A percentile compares a stretch with the other conserved stretches of the same genome.
These are phyloP conservation scores for Aphaenogaster ashmeadi DNA, from an alignment of 1,140 invertebrate species.

Conservation along the genomic window DNA sequence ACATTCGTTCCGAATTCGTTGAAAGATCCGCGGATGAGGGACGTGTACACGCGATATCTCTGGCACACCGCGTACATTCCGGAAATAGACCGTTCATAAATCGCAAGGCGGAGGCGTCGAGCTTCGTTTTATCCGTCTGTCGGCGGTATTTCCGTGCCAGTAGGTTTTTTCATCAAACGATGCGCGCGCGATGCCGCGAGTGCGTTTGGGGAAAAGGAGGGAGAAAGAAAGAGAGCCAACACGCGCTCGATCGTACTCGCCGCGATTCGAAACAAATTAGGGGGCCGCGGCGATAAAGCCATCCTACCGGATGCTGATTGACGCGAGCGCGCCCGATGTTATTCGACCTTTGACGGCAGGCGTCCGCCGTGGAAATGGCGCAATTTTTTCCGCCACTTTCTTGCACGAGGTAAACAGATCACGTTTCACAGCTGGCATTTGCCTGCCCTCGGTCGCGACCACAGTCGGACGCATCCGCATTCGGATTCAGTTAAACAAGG, in stretches of 20 bases:
- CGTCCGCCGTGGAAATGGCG: slow-evolving; percentile 54
- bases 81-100: slow-evolving; percentile 63
- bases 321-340: slow-evolving; percentile 35
- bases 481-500: slow-evolving; percentile 55
- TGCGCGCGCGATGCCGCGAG: slow-evolving; percentile 5
- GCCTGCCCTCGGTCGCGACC: slow-evolving; percentile 29
- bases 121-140: slow-evolving; percentile 59
- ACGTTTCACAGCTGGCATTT: slow-evolving; percentile 60
- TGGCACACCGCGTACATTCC: slow-evolving; percentile 20
- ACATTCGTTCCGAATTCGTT: neutral
- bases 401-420: slow-evolving; percentile 63
- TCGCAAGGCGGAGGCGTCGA: slow-evolving; percentile 56
- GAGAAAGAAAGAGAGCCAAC: neutral
- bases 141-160: slow-evolving; percentile 58
- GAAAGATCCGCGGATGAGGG: slow-evolving; percentile 7
- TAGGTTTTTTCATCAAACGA: slow-evolving; percentile 62
- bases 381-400: slow-evolving; percentile 66
- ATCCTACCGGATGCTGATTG: slow-evolving; percentile 47
- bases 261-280: slow-evolving; percentile 57
- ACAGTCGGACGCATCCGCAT: slow-evolving; percentile 41
- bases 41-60: slow-evolving; percentile 7
- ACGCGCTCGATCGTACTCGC: neutral
- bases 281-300: slow-evolving; percentile 41
- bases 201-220: neutral
- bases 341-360: slow-evolving; percentile 54